phyloP scores from a whole-genome alignment of 1,140 invertebrate species.

The Rhizoglyphus robini region DNA sequence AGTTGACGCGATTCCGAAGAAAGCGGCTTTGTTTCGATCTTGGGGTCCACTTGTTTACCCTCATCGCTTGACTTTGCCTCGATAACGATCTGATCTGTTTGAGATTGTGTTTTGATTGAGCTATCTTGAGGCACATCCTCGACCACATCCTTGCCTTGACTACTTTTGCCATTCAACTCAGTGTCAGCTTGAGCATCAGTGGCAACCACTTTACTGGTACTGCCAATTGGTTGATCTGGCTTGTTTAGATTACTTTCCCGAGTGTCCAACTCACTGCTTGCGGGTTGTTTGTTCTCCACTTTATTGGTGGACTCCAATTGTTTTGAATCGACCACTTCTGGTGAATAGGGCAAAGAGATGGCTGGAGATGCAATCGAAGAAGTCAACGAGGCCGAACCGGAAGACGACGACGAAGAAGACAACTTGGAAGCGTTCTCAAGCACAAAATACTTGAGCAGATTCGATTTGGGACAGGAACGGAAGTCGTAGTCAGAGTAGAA shows the following conservation, averaged over 20 bases:
- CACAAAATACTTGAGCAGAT: constrained; percentile 22
- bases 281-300: background rate
- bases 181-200: background rate
- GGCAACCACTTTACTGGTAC: background rate
- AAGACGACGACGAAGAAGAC: background rate
- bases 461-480: constrained; percentile 19
- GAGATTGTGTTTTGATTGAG: no score
- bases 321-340: background rate
- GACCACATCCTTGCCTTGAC: background rate
- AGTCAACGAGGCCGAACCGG: background rate
- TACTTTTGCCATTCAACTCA: background rate
- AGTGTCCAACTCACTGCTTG: background rate
- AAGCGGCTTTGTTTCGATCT: no score
- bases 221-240: background rate
- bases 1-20: no score
- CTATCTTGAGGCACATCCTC: background rate
- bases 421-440: background rate
- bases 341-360: no score
- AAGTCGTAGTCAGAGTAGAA: constrained; percentile 22
- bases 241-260: background rate
- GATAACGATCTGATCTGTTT: no score
- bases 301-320: background rate
- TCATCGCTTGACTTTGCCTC: background rate
- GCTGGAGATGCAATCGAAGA: no score
- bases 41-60: background rate